Evolutionary conservation across 2,888 invertebrate genomes (phyloP).

Genomic region (Lasioglossum villosulum): DNA sequence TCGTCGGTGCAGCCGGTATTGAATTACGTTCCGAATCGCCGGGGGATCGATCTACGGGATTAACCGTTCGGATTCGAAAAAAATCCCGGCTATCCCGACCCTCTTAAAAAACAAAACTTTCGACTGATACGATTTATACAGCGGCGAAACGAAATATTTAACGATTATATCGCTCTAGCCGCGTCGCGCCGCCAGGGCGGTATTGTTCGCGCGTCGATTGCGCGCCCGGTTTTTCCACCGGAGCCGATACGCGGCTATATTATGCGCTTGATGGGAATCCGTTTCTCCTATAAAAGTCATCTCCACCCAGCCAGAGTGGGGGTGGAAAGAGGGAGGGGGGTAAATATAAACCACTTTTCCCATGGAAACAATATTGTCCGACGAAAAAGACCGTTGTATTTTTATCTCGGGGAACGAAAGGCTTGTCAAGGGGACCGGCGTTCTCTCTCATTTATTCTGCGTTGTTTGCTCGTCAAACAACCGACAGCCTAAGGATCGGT

Average conservation of each 20-base stretch:
- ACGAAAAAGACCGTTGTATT: conserved; percentile 25
- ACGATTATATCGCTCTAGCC: conserved; percentile 43
- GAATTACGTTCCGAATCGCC: conserved; percentile 37
- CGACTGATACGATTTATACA: conserved; percentile 54
- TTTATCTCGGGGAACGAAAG: conserved; percentile 23
- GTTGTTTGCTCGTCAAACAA: conserved; percentile 16
- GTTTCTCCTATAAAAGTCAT: conserved; percentile 59
- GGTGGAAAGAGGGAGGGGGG: not conserved
- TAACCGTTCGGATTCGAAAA: conserved; percentile 49
- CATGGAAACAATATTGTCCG: conserved; percentile 55
- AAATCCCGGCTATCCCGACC: not conserved
- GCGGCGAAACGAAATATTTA: conserved; percentile 57
- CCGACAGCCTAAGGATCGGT: not conserved
- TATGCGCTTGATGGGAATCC: conserved; percentile 59
- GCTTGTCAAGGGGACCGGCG: not conserved
- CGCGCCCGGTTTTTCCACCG: conserved; percentile 30
- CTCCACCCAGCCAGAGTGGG: not conserved
- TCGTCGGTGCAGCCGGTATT: conserved; percentile 35
- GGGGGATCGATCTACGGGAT: conserved; percentile 45
- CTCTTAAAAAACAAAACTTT: conserved; percentile 10
- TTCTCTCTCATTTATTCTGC: not conserved
- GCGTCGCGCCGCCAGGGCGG: not conserved
- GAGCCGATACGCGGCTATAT: conserved; percentile 54
- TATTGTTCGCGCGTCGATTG: conserved; percentile 57
- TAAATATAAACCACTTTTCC: conserved; percentile 60